Evolutionary conservation across 2,888 invertebrate species (phyloP).

Genomic region (Spisula solida): DNA sequence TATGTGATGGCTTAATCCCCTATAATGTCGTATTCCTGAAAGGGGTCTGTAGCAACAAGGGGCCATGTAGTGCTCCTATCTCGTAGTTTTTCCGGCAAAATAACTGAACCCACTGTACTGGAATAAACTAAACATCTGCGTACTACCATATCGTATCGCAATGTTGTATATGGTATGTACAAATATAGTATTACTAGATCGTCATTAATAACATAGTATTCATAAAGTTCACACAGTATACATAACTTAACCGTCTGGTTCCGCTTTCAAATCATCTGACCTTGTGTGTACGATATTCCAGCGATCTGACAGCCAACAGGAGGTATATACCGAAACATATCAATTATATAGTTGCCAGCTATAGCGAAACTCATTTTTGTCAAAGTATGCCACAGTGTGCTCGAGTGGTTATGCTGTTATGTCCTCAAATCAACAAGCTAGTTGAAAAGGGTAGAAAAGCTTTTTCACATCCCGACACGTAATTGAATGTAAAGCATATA

Average conservation of each 20-base stretch:
- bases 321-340: background rate
- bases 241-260: background rate
- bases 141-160: background rate
- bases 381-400: background rate
- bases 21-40: too few species aligned
- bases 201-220: slow-evolving; percentile 13
- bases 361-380: slow-evolving; percentile 9
- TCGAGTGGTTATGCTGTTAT: slow-evolving; percentile 10
- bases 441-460: background rate
- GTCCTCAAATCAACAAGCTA: background rate
- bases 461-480: slow-evolving; percentile 16
- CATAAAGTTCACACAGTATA: background rate
- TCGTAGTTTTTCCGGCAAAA: background rate
- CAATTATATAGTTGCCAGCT: background rate
- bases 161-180: background rate
- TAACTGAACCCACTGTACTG: background rate
- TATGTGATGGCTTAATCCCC: too few species aligned
- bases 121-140: background rate
- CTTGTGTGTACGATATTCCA: background rate
- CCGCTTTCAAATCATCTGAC: background rate
- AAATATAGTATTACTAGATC: slow-evolving; percentile 14
- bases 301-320: background rate
- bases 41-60: too few species aligned
- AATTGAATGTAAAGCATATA: slow-evolving; percentile 27
- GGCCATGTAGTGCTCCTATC: too few species aligned